phyloP scores from a whole-genome alignment of 2,797 vertebrate genomes.

The Myotis planiceps region DNA sequence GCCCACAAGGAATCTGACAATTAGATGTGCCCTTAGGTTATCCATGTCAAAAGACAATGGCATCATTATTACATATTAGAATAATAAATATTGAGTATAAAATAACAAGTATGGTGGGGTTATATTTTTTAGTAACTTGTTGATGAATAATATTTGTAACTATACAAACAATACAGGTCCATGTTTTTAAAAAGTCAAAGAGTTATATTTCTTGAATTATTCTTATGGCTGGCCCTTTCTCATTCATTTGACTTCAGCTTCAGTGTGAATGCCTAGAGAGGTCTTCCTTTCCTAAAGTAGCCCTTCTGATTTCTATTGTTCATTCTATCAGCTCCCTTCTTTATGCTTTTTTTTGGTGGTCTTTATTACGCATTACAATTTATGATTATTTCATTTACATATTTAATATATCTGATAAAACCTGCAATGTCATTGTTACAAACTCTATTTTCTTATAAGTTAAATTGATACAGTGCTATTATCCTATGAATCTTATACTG shows the following conservation, averaged over 20 bases:
- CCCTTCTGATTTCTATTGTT: not conserved
- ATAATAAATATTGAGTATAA: not conserved
- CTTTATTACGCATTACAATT: not conserved
- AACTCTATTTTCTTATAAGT: not conserved
- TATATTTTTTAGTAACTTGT: not conserved
- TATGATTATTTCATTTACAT: constrained; percentile 7
- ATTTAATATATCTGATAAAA: not conserved
- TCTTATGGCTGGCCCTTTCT: not conserved
- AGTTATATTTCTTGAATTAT: not conserved
- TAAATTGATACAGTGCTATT: not conserved
- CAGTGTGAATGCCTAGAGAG: not conserved
- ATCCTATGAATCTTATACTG: not conserved
- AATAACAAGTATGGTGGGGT: not conserved
- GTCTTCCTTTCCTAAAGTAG: not conserved
- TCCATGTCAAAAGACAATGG: not conserved
- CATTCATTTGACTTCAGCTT: not conserved
- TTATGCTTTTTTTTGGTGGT: not conserved
- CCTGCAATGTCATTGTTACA: not conserved
- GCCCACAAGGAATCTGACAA: not conserved
- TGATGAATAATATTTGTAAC: not conserved
- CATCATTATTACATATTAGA: not conserved
- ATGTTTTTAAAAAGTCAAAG: not conserved
- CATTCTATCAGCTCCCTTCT: not conserved
- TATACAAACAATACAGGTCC: not conserved
- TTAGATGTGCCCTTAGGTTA: not conserved